phyloP scores from a whole-genome alignment of 92 coral and sea anemone genomes.

The Porites rus region DNA sequence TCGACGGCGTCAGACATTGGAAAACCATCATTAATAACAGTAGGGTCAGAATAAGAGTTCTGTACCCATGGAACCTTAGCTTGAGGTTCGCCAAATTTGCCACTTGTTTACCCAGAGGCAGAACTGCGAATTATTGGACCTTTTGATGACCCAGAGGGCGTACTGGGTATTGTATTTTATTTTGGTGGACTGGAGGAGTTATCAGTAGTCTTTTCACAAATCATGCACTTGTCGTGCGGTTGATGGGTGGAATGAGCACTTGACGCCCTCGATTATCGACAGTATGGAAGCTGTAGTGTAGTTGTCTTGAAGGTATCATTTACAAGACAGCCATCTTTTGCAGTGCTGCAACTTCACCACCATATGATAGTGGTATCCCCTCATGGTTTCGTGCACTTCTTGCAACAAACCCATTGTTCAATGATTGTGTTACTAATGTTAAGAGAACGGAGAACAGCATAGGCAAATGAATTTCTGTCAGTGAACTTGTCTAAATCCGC shows the following conservation, averaged over 20 bases:
- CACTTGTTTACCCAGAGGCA: constrained; percentile 63
- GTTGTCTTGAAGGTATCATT: no score
- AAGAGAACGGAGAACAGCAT: constrained; percentile 31
- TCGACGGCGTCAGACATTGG: not conserved
- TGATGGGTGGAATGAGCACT: not conserved
- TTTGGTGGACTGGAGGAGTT: constrained; percentile 50
- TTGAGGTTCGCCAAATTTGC: constrained; percentile 40
- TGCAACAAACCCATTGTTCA: not conserved
- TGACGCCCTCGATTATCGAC: no score
- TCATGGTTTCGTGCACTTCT: not conserved
- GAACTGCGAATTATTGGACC: constrained; percentile 30
- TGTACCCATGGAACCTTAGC: constrained; percentile 36
- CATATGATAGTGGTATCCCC: no score
- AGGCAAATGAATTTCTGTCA: constrained; percentile 48
- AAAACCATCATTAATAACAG: constrained; percentile 16
- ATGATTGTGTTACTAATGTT: not conserved
- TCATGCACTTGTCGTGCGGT: not conserved
- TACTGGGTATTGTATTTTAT: constrained; percentile 45
- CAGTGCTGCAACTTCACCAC: no score
- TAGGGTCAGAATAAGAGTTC: constrained; percentile 10
- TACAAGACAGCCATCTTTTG: no score
- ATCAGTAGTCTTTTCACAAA: constrained; percentile 24
- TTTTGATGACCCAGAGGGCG: constrained; percentile 60
- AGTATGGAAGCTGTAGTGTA: no score
- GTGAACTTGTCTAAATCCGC: constrained; percentile 45